Evolutionary conservation across 2,888 invertebrate genomes (phyloP).

Genomic region (Muschampia plurimacula): DNA sequence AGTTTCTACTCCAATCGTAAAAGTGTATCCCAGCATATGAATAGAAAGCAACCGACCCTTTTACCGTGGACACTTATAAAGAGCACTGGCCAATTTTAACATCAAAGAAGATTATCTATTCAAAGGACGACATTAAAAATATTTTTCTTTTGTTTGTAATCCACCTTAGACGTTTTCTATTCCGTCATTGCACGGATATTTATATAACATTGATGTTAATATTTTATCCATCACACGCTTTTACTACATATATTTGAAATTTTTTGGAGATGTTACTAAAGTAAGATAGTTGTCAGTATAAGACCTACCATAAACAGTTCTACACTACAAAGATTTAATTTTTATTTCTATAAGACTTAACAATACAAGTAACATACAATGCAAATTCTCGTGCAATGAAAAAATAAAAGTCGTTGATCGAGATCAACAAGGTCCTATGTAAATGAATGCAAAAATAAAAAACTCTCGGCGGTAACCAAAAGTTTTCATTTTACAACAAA

Average conservation of each 20-base stretch:
- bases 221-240: neutral
- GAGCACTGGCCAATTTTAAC: constrained; percentile 75
- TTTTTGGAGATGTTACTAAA: neutral
- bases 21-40: constrained; percentile 81
- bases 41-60: constrained; percentile 79
- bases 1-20: constrained; percentile 82
- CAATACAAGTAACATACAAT: no score
- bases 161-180: constrained; percentile 7
- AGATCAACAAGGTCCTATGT: constrained; percentile 4
- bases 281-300: no score
- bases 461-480: constrained; percentile 54
- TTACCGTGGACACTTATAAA: constrained; percentile 72
- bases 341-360: no score
- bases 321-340: no score
- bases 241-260: no score
- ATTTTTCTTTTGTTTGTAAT: constrained; percentile 21
- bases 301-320: no score
- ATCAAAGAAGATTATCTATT: constrained; percentile 73
- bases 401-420: neutral
- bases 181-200: neutral
- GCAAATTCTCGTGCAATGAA: neutral
- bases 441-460: constrained; percentile 19
- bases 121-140: constrained; percentile 49
- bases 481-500: constrained; percentile 68
- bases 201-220: neutral